A percentile compares a stretch with the other conserved stretches of the same genome.
phyloP scores from a whole-genome alignment of 1,140 invertebrate genomes.

The Leucophenga varia region DNA sequence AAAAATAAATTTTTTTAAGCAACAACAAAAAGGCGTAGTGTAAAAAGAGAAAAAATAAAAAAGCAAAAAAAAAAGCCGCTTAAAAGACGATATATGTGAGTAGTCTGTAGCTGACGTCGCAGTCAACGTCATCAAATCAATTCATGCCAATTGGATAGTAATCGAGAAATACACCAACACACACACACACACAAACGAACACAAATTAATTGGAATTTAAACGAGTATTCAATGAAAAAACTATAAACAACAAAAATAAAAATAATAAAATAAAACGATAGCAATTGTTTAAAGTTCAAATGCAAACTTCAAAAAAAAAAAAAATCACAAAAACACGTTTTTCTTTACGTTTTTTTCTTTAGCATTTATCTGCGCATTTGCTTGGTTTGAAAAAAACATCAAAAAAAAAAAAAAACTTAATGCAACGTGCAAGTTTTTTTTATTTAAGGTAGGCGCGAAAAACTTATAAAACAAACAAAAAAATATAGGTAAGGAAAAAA shows the following conservation, averaged over 20 bases:
- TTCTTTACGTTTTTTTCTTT: slow-evolving; percentile 16
- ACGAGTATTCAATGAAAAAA: slow-evolving; percentile 51
- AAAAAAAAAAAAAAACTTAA: too few species aligned
- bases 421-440: too few species aligned
- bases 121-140: slow-evolving; percentile 53
- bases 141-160: slow-evolving; percentile 48
- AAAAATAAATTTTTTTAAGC: too few species aligned
- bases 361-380: background rate
- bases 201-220: slow-evolving; percentile 52
- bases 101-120: slow-evolving; percentile 48
- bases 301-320: too few species aligned
- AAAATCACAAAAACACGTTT: slow-evolving; percentile 44
- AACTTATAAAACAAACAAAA: too few species aligned
- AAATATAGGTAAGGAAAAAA: too few species aligned
- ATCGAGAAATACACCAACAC: slow-evolving; percentile 23
- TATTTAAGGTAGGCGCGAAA: too few species aligned
- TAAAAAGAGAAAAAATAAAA: slow-evolving; percentile 17
- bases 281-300: slow-evolving; percentile 46
- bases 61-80: slow-evolving; percentile 9
- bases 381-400: too few species aligned
- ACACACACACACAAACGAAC: too few species aligned
- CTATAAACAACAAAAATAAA: background rate
- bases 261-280: too few species aligned
- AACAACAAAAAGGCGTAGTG: too few species aligned
- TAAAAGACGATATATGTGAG: too few species aligned